Evolutionary conservation across 2,113 vertebrate genomes (phyloP), one percentile per base, ranked within the genome.

Genomic region (Phodopus roborovskii): DNA sequence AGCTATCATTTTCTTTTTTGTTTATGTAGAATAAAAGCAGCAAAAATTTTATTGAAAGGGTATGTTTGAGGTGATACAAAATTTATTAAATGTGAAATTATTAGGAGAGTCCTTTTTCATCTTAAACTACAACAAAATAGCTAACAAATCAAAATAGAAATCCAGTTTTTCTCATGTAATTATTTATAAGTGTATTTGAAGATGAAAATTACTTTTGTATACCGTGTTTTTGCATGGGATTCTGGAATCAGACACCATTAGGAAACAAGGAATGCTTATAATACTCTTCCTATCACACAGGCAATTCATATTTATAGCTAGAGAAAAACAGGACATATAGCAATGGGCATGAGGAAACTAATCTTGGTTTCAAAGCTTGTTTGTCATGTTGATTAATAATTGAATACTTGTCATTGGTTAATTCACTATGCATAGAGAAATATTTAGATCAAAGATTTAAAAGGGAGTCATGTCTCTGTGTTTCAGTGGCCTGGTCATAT

Each of bases 81-180:
- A 45, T 90, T 53, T 93, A 89, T 58, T 81, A 60, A 75, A 71
- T 15, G 1, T 4, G 68, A 36, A 81, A 82, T 0, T 58, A 42
- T 62, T 62, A 9, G 58, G 15, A 88, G n/a, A 74, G 0, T 15
- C 0, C 26, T 91, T 91, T 93, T 74, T 16, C 58, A 77, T 79
- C 75, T 19, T 17, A 53, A 62, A 93, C 39, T 90, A 56, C 1
- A 68, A 58, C 5, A 95, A 78, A 91, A 68, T 2, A 93, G 53
- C 28, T 60, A 71, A 95, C 15, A 73, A 79, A 86, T 88, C 60
- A 92, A 77, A 74, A 82, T 33, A 74, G 74, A 82, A 87, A 87
- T 60, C 0, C 10, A 10, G 6, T 45, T 22, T 81, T 90, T 10
- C 17, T 70, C 70, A 3, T 70, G 10, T 56, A 94, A 95, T 56